Evolutionary conservation across 2,888 invertebrate genomes (phyloP).

Genomic region (Cancer borealis): DNA sequence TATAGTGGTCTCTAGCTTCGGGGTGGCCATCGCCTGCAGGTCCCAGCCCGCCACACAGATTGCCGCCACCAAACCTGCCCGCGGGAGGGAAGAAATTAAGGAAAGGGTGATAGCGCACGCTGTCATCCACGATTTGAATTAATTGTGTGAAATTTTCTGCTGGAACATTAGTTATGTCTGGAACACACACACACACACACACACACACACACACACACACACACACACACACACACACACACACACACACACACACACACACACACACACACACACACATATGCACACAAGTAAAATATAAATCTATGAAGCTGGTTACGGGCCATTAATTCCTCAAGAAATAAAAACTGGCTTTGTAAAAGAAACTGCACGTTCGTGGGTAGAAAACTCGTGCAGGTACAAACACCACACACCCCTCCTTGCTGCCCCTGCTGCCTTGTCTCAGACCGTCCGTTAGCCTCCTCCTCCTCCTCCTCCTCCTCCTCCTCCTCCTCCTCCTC

Average conservation of each 20-base stretch:
- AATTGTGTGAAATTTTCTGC: neutral
- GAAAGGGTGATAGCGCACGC: neutral
- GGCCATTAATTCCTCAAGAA: neutral
- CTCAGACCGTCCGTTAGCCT: neutral
- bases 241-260: conserved; percentile 18
- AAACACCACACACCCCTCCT: neutral
- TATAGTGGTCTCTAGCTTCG: neutral
- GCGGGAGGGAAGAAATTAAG: neutral
- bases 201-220: conserved; percentile 20
- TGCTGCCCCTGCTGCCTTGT: neutral
- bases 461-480: neutral
- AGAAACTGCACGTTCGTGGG: conserved; percentile 1
- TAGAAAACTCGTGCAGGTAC: conserved; percentile 35
- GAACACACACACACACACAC: conserved; percentile 14
- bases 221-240: conserved; percentile 9
- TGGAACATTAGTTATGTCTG: neutral
- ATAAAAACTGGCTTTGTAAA: conserved; percentile 16
- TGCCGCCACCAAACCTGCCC: neutral
- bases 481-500: neutral
- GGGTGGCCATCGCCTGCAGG: neutral
- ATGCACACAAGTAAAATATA: conserved; percentile 13
- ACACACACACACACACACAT: conserved; percentile 31
- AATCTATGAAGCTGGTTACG: conserved; percentile 23
- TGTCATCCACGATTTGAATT: neutral
- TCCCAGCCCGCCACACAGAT: neutral